Evolutionary conservation across 2,113 vertebrate species (phyloP), one percentile per base, ranked within the genome.

Genomic region (Saccopteryx leptura): DNA sequence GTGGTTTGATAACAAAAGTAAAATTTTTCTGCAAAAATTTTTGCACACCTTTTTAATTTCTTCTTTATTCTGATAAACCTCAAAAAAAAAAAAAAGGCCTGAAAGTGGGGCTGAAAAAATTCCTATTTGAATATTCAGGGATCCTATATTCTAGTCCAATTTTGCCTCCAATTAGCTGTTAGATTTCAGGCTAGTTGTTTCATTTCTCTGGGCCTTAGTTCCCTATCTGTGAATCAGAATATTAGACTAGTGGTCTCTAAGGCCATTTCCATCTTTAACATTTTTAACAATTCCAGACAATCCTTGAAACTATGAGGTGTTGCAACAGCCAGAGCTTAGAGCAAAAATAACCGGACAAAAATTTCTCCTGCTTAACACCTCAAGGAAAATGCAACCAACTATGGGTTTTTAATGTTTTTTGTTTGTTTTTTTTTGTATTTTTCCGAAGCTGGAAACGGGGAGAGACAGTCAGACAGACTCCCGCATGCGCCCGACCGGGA

Each of bases 331-430:
- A 97, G 82, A 71, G 14, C 28, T 76, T 76, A n/a, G 28, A 95
- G 74, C 85, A 97, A 94, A 96, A 97, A 96, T 96, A 96, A 83
- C 71, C 94, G 96, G 86, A 91, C 91, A 96, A 96, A 98, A 95
- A 96, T 93, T 93, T 92, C 91, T 97, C 74, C 83, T 95, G 72
- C 85, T 93, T 96, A 96, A 95, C 91, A 96, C 91, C 95, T 96
- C 94, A 91, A 97, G 74, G 79, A 95, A 96, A 96, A 96, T 66
- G 79, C 54, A 92, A 92, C 82, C 75, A 90, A 72, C 75, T 88
- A 90, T 68, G 65, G 17, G 50, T 93, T 96, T 97, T 94, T 89
- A 93, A 96, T 95, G 94, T 97, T 97, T 96, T n/a, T n/a, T n/a
- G n/a, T n/a, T n/a, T n/a, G n/a, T n/a, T n/a, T n/a, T n/a, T n/a